Evolutionary conservation across 1,140 invertebrate genomes (phyloP).

Genomic region (Apis florea): DNA sequence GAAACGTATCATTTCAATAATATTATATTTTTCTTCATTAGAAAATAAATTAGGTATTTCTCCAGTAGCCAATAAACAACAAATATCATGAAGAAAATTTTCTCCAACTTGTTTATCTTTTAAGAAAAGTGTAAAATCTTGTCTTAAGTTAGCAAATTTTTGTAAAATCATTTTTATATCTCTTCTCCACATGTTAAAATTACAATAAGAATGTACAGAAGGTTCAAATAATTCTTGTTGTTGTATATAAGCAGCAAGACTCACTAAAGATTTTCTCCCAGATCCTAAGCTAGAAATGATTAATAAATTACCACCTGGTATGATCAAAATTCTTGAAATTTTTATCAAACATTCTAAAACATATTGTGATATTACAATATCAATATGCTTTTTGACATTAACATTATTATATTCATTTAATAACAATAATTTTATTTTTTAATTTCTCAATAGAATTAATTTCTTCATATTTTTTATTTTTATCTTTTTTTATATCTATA

Average conservation of each 20-base stretch:
- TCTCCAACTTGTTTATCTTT: constrained; percentile 83
- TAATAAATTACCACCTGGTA: constrained; percentile 80
- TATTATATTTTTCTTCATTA: constrained; percentile 82
- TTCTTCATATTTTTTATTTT: constrained; percentile 84
- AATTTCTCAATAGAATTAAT: constrained; percentile 82
- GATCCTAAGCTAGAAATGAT: constrained; percentile 84
- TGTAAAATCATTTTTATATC: constrained; percentile 84
- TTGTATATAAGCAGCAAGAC: constrained; percentile 83
- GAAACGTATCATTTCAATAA: constrained; percentile 80
- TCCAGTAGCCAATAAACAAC: constrained; percentile 83
- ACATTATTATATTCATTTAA: constrained; percentile 84
- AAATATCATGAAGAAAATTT: constrained; percentile 83
- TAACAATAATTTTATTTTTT: constrained; percentile 80
- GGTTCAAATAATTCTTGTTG: constrained; percentile 83
- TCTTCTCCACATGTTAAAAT: constrained; percentile 82
- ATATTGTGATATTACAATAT: constrained; percentile 84
- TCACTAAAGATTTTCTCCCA: constrained; percentile 83
- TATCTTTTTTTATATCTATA: constrained; percentile 79
- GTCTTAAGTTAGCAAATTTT: constrained; percentile 80
- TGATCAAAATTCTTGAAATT: constrained; percentile 83
- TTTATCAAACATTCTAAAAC: constrained; percentile 84
- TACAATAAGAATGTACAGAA: constrained; percentile 82
- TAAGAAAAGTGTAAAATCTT: constrained; percentile 83
- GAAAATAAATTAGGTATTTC: constrained; percentile 85
- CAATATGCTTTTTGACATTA: constrained; percentile 81